Evolutionary conservation across 2,797 vertebrate genomes (phyloP), one percentile per base, ranked within the genome.

Genomic region (Poeciliopsis infans): DNA sequence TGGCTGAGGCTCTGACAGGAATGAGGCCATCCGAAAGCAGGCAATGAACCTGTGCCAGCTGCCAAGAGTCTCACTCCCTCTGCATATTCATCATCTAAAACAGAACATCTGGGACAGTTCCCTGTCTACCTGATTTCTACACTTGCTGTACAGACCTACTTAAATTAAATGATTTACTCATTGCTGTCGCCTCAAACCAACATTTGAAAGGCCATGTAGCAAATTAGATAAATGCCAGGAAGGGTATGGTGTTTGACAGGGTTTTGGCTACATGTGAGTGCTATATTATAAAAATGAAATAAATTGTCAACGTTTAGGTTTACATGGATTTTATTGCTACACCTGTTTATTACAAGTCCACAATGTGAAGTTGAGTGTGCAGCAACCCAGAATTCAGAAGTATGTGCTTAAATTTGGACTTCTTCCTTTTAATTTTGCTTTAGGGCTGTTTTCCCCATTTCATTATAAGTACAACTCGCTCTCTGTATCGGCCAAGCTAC

Each of bases 71-170:
- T 71, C 84, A 66, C 74, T 77, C 82, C 74, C 76, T 69, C 74
- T 74, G 78, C 89, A 86, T 89, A 89, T 91, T 84, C 93, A 92
- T 86, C 81, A 87, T 91, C 79, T 86, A 89, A 87, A 89, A 87
- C n/a, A 68, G 69, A 91, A 93, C 91, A 92, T 92, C 90, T 90
- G 91, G 91, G 86, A 87, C 84, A 86, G 89, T 90, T 87, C 68
- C 53, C 86, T 88, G 82, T 93, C 86, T 83, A 82, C 80, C 64
- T 68, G 79, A 89, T 93, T 93, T 88, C 83, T 82, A 83, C 81
- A 77, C 82, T 87, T 73, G 41, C 75, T 85, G 73, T 79, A 88
- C 88, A 86, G 84, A 66, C 78, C 80, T 77, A 74, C 69, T 87
- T 87, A 85, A 90, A 93, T 93, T 71, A 81, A 86, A 89, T 88